Evolutionary conservation across 2,888 invertebrate species (phyloP), one percentile per base, ranked within the genome.

Genomic region (Lasius fuliginosus): DNA sequence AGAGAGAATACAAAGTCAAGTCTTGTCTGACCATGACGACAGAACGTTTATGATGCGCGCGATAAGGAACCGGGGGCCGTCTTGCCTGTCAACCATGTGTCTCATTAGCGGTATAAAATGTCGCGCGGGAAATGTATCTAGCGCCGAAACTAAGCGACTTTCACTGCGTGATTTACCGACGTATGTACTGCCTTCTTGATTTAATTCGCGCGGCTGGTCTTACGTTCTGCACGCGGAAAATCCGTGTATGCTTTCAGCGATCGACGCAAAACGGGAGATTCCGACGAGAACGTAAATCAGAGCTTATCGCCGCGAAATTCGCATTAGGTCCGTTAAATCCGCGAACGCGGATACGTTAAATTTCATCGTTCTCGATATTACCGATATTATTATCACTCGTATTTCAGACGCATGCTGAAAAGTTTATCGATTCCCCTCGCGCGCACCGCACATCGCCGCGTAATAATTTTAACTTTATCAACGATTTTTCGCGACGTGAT

Each of bases 51-150:
- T 91, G 91, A 90, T 90, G 90, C 76, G 87, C 84, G 84, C 86
- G 92, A 92, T 91, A 91, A 92, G 90, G 84, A 89, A 87, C 85
- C 83, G n/a, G 77, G 36, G 87, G 75, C 62, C 82, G 8, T n/a
- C 82, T 86, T 87, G 87, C 88, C 89, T 90, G 92, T 92, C 92
- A 91, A 85, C 89, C 88, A 89, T 82, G 88, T 90, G 92, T 91
- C 92, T 92, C 92, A 92, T 92, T 92, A 92, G 91, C 89, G 88
- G 88, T 86, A 89, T 90, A 90, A 87, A 53, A 84, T 69, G 74
- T 40, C 68, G 77, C 76, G 75, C 75, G 77, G 40, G 76, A 88
- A 88, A 90, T 85, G 87, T 90, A 90, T 90, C 88, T 88, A 81
- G 79, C 88, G 87, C 90, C 89, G 83, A 90, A 90, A 90, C 90